These are phyloP conservation scores for Pavo muticus DNA, from an alignment of 2,113 vertebrate species.

Conservation along the genomic window DNA sequence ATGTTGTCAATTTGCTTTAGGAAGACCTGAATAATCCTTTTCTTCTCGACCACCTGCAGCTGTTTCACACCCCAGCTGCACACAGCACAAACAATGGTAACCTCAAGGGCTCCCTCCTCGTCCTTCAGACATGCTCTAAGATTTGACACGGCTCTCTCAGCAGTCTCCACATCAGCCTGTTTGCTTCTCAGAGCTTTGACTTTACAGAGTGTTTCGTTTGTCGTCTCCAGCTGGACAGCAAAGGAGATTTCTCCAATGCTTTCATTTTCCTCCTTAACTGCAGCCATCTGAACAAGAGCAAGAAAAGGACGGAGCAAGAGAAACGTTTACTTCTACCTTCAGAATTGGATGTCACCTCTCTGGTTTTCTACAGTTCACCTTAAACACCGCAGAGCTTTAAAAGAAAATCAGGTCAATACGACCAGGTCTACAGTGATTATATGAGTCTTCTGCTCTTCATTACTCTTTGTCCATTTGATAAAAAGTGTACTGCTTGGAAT, in stretches of 20 bases:
- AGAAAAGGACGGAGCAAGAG: not conserved
- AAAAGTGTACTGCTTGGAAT: too few relatives aligned
- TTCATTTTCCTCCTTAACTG: conserved; percentile 74
- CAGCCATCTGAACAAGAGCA: conserved; percentile 65
- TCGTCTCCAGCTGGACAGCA: conserved; percentile 69
- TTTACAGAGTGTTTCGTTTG: conserved; percentile 71
- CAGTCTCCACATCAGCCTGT: conserved; percentile 64
- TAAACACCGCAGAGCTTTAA: not conserved
- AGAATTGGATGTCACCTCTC: not conserved
- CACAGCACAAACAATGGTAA: conserved; percentile 21
- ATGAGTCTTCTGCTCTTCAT: too few relatives aligned
- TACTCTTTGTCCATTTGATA: too few relatives aligned
- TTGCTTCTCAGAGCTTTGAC: conserved; percentile 57
- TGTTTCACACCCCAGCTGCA: conserved; percentile 65
- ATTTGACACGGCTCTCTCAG: conserved; percentile 61
- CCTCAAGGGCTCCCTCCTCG: conserved; percentile 67
- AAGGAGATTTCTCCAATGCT: conserved; percentile 71
- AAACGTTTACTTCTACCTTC: not conserved
- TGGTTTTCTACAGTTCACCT: not conserved
- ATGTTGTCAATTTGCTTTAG: conserved; percentile 77
- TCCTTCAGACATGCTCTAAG: conserved; percentile 60
- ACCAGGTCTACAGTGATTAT: not conserved
- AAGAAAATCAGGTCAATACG: not conserved
- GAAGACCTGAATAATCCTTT: conserved; percentile 71
- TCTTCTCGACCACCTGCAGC: conserved; percentile 74